Percentiles rank a stretch among this genome's conserved stretches.
Conservation (phyloP, 1,140 invertebrate species). For the Drosophila paulistorum region DNA sequence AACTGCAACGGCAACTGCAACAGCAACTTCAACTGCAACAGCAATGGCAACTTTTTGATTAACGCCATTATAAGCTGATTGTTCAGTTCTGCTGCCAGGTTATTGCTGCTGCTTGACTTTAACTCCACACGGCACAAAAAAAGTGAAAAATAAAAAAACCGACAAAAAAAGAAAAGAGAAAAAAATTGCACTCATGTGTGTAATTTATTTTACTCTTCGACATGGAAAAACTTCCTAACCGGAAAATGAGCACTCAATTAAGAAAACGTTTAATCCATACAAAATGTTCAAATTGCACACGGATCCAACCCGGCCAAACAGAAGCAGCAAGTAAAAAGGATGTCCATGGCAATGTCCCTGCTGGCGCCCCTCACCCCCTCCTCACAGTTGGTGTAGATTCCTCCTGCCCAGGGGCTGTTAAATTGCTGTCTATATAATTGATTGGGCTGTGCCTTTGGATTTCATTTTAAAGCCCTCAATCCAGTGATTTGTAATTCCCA, state of each 20-base stretch:
- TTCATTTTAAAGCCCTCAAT: conserved; percentile 67
- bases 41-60: conserved; percentile 74
- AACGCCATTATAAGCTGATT: conserved; percentile 79
- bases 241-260: conserved; percentile 82
- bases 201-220: conserved; percentile 76
- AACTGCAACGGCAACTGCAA: conserved; percentile 35
- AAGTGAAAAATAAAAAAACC: neutral
- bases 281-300: conserved; percentile 71
- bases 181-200: conserved; percentile 79
- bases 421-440: conserved; percentile 70
- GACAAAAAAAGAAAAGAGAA: neutral
- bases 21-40: conserved; percentile 43
- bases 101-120: conserved; percentile 39
- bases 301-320: conserved; percentile 18
- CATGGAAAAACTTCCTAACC: conserved; percentile 80
- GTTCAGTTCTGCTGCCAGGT: conserved; percentile 73
- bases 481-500: conserved; percentile 75
- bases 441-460: conserved; percentile 67
- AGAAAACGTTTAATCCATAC: conserved; percentile 77
- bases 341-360: conserved; percentile 11
- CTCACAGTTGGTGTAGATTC: too few species aligned
- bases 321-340: conserved; percentile 6
- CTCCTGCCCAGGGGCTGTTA: conserved; percentile 50
- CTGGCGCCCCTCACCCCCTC: neutral
- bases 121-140: conserved; percentile 10